A percentile compares a stretch with the other conserved stretches of the same genome.
phyloP scores from a whole-genome alignment of 2,797 vertebrate species.

The Macrochelys suwanniensis region DNA sequence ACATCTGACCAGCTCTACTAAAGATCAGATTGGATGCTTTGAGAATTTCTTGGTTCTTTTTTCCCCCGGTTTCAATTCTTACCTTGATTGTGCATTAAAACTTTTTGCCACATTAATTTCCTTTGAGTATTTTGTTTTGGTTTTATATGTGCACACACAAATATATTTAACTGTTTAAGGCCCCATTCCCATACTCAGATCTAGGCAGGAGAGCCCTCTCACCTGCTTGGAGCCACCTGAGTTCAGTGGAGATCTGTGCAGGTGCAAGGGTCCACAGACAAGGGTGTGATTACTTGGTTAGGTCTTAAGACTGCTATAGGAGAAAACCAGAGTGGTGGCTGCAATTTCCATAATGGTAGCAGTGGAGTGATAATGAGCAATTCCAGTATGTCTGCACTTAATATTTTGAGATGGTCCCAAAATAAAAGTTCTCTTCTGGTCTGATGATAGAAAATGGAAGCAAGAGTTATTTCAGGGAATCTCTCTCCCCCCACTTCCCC shows the following conservation, averaged over 20 bases:
- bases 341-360: rapidly evolving
- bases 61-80: neutral
- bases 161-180: neutral
- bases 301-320: neutral
- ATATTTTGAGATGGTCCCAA: neutral
- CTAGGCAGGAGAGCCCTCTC: neutral
- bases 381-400: neutral
- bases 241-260: neutral
- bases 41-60: neutral
- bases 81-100: neutral
- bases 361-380: rapidly evolving
- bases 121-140: neutral
- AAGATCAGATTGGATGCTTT: neutral
- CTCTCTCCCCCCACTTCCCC: no score
- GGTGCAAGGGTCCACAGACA: neutral
- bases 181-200: neutral
- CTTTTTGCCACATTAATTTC: neutral
- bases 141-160: no score
- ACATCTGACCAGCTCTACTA: neutral
- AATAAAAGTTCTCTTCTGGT: neutral
- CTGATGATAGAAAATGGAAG: neutral
- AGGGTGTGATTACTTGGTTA: rapidly evolving
- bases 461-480: neutral
- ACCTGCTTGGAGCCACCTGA: neutral
- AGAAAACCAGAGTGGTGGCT: no score